These are phyloP conservation scores for Metridium senile DNA, from an alignment of 92 coral and sea anemone genomes.

Conservation along the genomic window DNA sequence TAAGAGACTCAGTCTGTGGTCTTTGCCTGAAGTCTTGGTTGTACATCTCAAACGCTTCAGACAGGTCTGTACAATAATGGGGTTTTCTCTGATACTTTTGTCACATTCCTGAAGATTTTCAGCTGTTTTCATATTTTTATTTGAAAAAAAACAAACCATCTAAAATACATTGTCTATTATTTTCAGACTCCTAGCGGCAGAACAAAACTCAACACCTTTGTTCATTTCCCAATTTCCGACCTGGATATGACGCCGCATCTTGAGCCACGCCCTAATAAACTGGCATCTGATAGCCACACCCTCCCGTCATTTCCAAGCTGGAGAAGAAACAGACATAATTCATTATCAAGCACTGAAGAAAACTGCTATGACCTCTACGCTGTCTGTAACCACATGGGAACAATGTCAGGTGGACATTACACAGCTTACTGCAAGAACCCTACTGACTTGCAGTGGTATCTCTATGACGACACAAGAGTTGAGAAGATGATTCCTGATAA, in stretches of 20 bases:
- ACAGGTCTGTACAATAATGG: conserved; percentile 53
- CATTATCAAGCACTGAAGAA: conserved; percentile 58
- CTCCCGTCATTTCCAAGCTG: conserved; percentile 36
- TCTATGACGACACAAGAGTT: conserved; percentile 87
- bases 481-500: conserved; percentile 41
- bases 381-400: conserved; percentile 92
- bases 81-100: not conserved
- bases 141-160: not conserved
- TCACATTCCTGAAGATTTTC: no score
- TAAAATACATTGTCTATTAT: not conserved
- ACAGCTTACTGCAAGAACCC: conserved; percentile 93
- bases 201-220: conserved; percentile 87
- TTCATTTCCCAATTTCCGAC: conserved; percentile 72
- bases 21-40: conserved; percentile 85
- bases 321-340: conserved; percentile 59
- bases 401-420: conserved; percentile 94
- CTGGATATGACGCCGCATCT: conserved; percentile 84
- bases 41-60: conserved; percentile 90
- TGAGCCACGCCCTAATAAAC: conserved; percentile 65
- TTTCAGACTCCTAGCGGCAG: conserved; percentile 75
- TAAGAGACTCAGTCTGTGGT: conserved; percentile 82
- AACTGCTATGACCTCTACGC: conserved; percentile 85
- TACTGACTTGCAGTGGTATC: conserved; percentile 75
- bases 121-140: not conserved
- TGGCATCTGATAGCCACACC: conserved; percentile 45